Evolutionary conservation across 2,888 invertebrate genomes (phyloP).

Genomic region (Pristionchus mayeri): DNA sequence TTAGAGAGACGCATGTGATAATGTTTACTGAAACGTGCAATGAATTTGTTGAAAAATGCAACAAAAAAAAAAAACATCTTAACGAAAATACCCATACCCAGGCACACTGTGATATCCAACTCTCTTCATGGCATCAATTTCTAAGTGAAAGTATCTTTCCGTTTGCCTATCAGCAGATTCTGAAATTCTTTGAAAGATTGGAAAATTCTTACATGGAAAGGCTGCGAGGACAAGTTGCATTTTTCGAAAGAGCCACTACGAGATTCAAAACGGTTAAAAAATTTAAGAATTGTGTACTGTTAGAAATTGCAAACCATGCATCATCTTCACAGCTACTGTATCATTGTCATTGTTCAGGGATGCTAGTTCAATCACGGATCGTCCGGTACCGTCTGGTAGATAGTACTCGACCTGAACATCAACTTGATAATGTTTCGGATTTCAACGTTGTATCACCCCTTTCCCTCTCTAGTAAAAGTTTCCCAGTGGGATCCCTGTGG

Average conservation of each 20-base stretch:
- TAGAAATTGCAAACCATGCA: not conserved
- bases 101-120: slow-evolving; percentile 26
- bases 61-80: too few relatives aligned
- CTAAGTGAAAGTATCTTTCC: not conserved
- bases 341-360: not conserved
- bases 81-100: not conserved
- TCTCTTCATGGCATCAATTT: slow-evolving; percentile 13
- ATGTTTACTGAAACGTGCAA: slow-evolving; percentile 33
- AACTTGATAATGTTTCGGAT: too few relatives aligned
- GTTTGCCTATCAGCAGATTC: not conserved
- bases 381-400: not conserved
- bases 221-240: too few relatives aligned
- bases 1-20: not conserved
- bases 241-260: too few relatives aligned
- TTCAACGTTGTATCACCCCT: too few relatives aligned
- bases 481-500: too few relatives aligned
- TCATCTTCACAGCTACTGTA: not conserved
- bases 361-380: not conserved
- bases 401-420: not conserved
- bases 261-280: too few relatives aligned
- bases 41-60: not conserved
- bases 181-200: too few relatives aligned
- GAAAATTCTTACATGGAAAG: too few relatives aligned
- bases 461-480: too few relatives aligned
- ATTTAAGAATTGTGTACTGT: not conserved